Conservation (phyloP, 1,140 invertebrate species). For the Colletes latitarsis region DNA sequence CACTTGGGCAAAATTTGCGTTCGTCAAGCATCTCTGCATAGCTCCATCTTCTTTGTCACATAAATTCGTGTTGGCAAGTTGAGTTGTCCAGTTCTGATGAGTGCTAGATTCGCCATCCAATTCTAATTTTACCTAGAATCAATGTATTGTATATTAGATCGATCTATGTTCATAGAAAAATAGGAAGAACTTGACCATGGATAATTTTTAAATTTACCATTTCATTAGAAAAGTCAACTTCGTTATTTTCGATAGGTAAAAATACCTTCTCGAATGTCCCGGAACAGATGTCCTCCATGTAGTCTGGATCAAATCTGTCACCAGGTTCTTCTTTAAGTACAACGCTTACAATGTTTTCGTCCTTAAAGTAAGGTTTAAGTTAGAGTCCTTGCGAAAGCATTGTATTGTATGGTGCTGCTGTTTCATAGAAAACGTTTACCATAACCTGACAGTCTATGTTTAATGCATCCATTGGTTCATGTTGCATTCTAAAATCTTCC, state of each 20-base stretch:
- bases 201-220: conserved; percentile 70
- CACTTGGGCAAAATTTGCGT: conserved; percentile 61
- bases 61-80: conserved; percentile 69
- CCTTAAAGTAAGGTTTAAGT: conserved; percentile 72
- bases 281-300: conserved; percentile 79
- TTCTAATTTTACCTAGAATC: conserved; percentile 76
- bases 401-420: conserved; percentile 54
- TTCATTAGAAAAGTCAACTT: conserved; percentile 77
- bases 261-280: conserved; percentile 78
- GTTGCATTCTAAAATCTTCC: conserved; percentile 65
- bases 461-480: conserved; percentile 69
- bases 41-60: conserved; percentile 72
- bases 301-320: conserved; percentile 73
- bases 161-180: conserved; percentile 16
- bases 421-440: conserved; percentile 72
- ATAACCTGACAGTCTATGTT: conserved; percentile 71
- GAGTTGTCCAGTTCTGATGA: conserved; percentile 75
- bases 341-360: conserved; percentile 77
- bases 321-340: conserved; percentile 76
- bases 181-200: neutral
- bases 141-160: conserved; percentile 12
- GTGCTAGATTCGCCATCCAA: conserved; percentile 73
- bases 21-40: conserved; percentile 68
- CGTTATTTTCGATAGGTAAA: conserved; percentile 77
- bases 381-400: conserved; percentile 58